Evolutionary conservation across 2,888 invertebrate species (phyloP), one percentile per base, ranked within the genome.

Genomic region (Chorisops tibialis): DNA sequence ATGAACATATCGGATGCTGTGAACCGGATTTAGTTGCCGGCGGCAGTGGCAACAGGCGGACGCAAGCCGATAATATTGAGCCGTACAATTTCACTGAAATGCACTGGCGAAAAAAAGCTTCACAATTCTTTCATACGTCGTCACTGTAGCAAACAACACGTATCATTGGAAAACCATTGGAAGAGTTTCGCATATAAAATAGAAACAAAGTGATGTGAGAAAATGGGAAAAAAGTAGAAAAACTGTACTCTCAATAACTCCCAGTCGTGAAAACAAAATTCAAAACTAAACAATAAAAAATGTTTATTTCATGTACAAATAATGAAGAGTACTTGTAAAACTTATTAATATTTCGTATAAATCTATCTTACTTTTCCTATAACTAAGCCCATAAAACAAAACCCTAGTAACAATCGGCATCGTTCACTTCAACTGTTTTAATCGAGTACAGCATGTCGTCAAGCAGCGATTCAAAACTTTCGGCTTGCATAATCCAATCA

Each of bases 401-500:
- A 41, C n/a, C n/a, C 7, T 14, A 41, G 70, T 89, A 89, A 77
- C 89, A 89, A 79, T 89, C 89, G 80, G 88, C 82, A 24, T 80
- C 79, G 70, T 87, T 87, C 0, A 83, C 77, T 64, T 85, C 83
- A 30, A 72, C 78, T 1, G 75, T 71, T 67, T 83, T 81, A 68
- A 86, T 83, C 58, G 84, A 80, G 9, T 84, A 83, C 19, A 89
- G 73, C 65, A 91, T 87, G 73, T 91, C 91, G 69, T 91, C 89
- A 2, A 91, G 74, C 4, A 90, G 79, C 0, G 89, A 89, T 2
- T 83, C 82, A 14, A 90, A 81, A 69, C 82, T 82, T 68, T 84
- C 86, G n/a, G 85, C 83, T 22, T 85, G 83, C 50, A 82, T 81
- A 38, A 87, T 79, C 89, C 90, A 90, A 54, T 83, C 81, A 51